Conservation (phyloP, 2,888 invertebrate genomes). For the Andrena camellia region DNA sequence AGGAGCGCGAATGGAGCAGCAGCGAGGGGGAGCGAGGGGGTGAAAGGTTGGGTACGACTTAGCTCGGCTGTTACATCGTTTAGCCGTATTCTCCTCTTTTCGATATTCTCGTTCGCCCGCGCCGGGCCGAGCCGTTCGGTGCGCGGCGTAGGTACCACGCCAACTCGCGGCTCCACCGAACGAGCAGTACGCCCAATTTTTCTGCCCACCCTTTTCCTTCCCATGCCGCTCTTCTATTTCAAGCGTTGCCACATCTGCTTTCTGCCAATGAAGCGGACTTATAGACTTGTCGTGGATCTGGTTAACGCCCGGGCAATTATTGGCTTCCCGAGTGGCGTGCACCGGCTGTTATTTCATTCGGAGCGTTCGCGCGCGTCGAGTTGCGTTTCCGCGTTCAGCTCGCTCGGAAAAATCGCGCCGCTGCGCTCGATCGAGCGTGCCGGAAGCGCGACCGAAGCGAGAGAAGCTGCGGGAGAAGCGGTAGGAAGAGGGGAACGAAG, state of each 20-base stretch:
- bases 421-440: background rate
- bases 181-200: background rate
- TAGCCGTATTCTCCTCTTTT: slow-evolving; percentile 36
- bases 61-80: slow-evolving; percentile 63
- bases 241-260: background rate
- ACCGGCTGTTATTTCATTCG: slow-evolving; percentile 75
- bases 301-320: slow-evolving; percentile 75
- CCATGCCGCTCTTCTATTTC: background rate
- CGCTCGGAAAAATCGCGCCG: slow-evolving; percentile 53
- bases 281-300: slow-evolving; percentile 34
- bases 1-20: slow-evolving; percentile 33
- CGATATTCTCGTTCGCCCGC: slow-evolving; percentile 18
- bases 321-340: slow-evolving; percentile 66
- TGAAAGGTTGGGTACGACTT: slow-evolving; percentile 54
- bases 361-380: background rate
- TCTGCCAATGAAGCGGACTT: slow-evolving; percentile 1
- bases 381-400: slow-evolving; percentile 75
- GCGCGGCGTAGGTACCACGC: slow-evolving; percentile 4
- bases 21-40: slow-evolving; percentile 39
- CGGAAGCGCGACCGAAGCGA: background rate
- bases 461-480: background rate
- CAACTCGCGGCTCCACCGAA: slow-evolving; percentile 5
- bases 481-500: background rate
- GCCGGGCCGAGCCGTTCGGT: no score
- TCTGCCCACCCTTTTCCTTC: background rate